Conservation (phyloP, 2,113 vertebrate species). For the Gallinago jamesoni region DNA sequence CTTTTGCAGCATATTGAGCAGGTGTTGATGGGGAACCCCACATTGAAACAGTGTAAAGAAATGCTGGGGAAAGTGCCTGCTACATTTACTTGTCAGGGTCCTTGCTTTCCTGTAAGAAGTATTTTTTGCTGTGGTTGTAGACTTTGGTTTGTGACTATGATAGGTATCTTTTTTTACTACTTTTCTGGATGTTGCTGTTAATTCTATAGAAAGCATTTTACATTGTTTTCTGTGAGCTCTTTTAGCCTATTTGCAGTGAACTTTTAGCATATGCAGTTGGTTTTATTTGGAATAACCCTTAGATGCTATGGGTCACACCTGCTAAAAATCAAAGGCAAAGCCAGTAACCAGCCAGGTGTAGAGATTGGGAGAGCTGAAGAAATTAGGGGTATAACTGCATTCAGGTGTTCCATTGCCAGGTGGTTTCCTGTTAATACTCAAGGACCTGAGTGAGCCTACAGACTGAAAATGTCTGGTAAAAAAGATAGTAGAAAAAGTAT, state of each 20-base stretch:
- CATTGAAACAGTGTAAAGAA: fast-evolving
- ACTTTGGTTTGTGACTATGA: background rate
- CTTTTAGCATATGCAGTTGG: background rate
- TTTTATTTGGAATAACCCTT: background rate
- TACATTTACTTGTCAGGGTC: fast-evolving
- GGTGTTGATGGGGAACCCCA: background rate
- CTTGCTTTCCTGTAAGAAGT: background rate
- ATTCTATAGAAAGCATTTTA: background rate
- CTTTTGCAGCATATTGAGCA: background rate
- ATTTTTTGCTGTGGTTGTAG: background rate
- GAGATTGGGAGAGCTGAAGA: background rate
- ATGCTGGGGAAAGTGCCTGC: fast-evolving
- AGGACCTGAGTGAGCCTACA: background rate
- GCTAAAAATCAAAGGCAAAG: background rate
- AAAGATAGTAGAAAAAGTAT: background rate
- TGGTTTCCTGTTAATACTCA: background rate
- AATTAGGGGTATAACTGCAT: background rate
- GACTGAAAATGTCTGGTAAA: fast-evolving
- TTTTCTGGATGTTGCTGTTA: background rate
- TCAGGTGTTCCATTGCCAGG: background rate
- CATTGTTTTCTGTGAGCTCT: background rate
- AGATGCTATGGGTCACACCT: background rate
- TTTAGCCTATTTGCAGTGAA: background rate
- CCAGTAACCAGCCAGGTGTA: background rate
- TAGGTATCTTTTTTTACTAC: too few species aligned